Evolutionary conservation across 2,797 vertebrate genomes (phyloP), one percentile per base, ranked within the genome.

Genomic region (Kryptolebias ocellatus): DNA sequence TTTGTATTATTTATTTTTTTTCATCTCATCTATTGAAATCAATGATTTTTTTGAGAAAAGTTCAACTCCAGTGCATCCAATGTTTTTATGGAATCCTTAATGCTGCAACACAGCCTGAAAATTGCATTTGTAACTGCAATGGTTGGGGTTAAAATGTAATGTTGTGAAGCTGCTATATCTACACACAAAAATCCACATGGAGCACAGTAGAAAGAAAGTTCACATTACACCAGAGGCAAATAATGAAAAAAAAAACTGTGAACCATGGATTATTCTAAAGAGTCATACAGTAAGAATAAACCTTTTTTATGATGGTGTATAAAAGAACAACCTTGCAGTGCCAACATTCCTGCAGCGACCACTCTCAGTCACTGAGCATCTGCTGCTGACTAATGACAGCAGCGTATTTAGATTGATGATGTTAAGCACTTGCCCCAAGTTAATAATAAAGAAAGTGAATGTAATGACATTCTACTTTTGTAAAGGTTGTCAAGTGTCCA

Each of bases 1-100:
- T 72, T 78, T 55, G 52, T 76, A 49, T 70, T 1, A 6, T 6
- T 79, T 74, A 64, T 52, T 70, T 65, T 80, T 58, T 67, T 27
- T 51, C 1, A 0, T 71, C 68, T 69, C 72, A 58, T 68, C 24
- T 72, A 71, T 47, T 18, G n/a, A 18, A 39, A 18, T 47, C 7
- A 76, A 24, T 17, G 58, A 12, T 45, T 34, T 49, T 75, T 72
- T 63, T 74, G 28, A 56, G 44, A 42, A 67, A 73, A 70, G 74
- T 83, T 84, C 61, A 79, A 5, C 47, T 56, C 15, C 34, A 28
- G 68, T 72, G 59, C 64, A 70, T 68, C 45, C 46, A 52, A 14
- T 45, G 44, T 27, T 67, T 37, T 56, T 59, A 67, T 31, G 15
- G 46, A 74, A 74, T 37, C 50, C 63, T 69, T 5, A 68, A 55